Evolutionary conservation across 1,140 invertebrate genomes (phyloP).

Genomic region (Drosophila busckii): DNA sequence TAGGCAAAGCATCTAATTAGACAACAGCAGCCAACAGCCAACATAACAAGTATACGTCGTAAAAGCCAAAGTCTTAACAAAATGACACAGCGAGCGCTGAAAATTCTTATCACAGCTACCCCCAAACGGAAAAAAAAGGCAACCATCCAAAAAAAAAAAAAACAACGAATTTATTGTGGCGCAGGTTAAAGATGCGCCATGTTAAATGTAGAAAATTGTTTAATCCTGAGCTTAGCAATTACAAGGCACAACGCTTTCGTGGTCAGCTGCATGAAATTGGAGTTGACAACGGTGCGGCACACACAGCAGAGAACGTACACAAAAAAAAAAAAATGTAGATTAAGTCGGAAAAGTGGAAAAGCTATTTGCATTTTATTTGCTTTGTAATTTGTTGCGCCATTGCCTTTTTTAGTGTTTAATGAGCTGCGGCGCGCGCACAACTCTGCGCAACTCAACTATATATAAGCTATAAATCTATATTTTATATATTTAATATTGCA

Average conservation of each 20-base stretch:
- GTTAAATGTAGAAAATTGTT: conserved; percentile 77
- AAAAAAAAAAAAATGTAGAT: conserved; percentile 19
- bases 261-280: conserved; percentile 75
- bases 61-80: conserved; percentile 70
- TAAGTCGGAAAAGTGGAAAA: conserved; percentile 34
- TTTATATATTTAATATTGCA: no score
- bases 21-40: not conserved
- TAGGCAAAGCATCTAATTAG: conserved; percentile 76
- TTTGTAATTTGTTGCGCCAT: conserved; percentile 75
- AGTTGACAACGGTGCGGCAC: conserved; percentile 35
- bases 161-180: conserved; percentile 60
- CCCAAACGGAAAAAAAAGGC: not conserved
- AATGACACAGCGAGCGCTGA: conserved; percentile 73
- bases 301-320: conserved; percentile 12
- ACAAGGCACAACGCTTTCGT: conserved; percentile 55
- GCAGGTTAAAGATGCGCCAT: conserved; percentile 73
- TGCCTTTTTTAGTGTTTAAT: conserved; percentile 73
- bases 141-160: conserved; percentile 2
- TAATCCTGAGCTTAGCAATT: conserved; percentile 69
- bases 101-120: conserved; percentile 67
- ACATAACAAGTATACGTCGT: conserved; percentile 57
- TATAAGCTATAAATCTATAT: no score
- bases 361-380: conserved; percentile 73
- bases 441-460: not conserved
- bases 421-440: no score